A percentile compares a stretch with the other conserved stretches of the same genome.
These are phyloP conservation scores for Sitobion miscanthi DNA, from an alignment of 1,140 invertebrate genomes.

Conservation along the genomic window DNA sequence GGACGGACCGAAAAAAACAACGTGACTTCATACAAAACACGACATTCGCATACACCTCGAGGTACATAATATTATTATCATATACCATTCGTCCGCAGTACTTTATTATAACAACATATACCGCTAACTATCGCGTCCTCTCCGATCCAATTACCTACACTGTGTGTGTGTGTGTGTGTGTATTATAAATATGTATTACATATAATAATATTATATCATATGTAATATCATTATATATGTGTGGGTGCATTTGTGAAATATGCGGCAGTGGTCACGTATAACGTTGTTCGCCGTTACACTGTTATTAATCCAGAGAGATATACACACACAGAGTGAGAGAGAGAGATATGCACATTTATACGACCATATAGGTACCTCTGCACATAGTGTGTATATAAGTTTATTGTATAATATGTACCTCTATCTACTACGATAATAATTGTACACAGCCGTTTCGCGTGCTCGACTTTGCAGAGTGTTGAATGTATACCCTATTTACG, in stretches of 20 bases:
- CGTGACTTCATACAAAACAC: background rate
- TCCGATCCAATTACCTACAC: background rate
- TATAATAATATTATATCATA: background rate
- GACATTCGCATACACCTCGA: background rate
- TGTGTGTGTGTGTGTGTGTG: background rate
- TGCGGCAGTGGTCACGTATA: background rate
- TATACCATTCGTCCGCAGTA: background rate
- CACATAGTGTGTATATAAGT: background rate
- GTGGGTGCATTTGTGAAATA: background rate
- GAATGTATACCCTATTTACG: background rate
- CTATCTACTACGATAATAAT: too few species aligned
- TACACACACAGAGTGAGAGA: background rate
- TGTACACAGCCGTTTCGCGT: background rate
- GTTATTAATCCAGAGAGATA: background rate
- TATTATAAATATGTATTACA: background rate
- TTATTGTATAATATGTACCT: background rate
- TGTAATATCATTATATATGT: too few species aligned
- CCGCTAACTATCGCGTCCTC: too few species aligned
- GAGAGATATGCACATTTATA: background rate
- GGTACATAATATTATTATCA: background rate
- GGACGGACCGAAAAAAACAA: background rate
- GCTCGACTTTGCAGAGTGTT: background rate
- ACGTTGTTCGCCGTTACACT: background rate
- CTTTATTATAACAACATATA: background rate
- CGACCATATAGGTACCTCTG: background rate